Percentiles rank a stretch among this genome's conserved stretches.
phyloP scores from a whole-genome alignment of 2,797 vertebrate genomes.

The Monodelphis domestica region DNA sequence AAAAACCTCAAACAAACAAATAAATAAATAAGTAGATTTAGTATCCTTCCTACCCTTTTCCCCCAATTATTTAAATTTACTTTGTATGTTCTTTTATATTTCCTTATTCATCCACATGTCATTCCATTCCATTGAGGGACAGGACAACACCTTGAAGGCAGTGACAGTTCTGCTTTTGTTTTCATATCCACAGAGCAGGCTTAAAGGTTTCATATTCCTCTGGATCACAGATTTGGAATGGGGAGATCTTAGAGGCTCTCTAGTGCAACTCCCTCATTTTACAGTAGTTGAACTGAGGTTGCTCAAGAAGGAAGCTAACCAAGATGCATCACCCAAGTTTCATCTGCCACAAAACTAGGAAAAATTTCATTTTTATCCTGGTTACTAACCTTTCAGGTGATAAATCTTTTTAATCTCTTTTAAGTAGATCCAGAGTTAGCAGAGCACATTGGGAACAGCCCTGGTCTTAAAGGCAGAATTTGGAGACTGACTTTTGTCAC shows the following conservation, averaged over 20 bases:
- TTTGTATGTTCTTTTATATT: not conserved
- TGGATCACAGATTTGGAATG: not conserved
- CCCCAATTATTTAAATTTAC: not conserved
- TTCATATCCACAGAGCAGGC: not conserved
- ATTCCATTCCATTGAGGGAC: not conserved
- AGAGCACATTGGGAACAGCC: not conserved
- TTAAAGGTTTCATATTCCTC: not conserved
- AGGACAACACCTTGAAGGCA: not conserved
- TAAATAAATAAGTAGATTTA: too few relatives aligned
- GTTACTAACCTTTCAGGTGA: not conserved
- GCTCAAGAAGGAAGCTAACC: not conserved
- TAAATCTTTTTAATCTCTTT: not conserved
- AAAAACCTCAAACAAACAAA: too few relatives aligned
- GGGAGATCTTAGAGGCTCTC: not conserved
- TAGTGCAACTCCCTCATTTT: not conserved
- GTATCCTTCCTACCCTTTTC: not conserved
- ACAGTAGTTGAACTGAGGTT: not conserved
- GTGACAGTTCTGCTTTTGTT: not conserved
- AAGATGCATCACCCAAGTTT: not conserved
- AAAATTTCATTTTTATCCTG: not conserved
- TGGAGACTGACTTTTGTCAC: not conserved
- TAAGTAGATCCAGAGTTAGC: not conserved
- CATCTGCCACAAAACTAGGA: not conserved
- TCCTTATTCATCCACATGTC: not conserved
- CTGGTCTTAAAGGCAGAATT: not conserved